Evolutionary conservation across 2,113 vertebrate genomes (phyloP).

Genomic region (Ondatra zibethicus): DNA sequence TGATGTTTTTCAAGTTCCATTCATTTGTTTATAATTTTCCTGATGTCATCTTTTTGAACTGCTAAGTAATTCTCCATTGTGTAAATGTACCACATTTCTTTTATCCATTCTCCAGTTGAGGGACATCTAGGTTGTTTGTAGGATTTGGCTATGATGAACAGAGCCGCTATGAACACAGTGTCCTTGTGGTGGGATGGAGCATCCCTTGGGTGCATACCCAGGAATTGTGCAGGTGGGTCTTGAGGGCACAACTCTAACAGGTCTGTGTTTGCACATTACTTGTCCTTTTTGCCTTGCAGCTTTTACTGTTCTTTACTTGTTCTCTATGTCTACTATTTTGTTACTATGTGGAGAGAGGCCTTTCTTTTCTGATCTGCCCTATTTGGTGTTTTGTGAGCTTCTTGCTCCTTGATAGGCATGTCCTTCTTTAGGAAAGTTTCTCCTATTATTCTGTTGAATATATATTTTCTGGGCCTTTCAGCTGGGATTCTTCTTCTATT

Average conservation of each 20-base stretch:
- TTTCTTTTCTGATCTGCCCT: background rate
- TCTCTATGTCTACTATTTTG: background rate
- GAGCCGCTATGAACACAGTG: background rate
- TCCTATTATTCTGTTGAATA: too few species aligned
- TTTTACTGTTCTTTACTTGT: background rate
- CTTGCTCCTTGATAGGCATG: background rate
- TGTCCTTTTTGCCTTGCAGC: background rate
- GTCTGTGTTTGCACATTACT: background rate
- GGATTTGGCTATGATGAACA: background rate
- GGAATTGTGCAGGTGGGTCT: background rate
- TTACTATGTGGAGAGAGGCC: background rate
- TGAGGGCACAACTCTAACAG: background rate
- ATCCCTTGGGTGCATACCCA: background rate
- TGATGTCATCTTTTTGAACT: background rate
- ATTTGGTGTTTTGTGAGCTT: background rate
- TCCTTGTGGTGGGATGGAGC: background rate
- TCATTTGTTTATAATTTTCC: background rate
- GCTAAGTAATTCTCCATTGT: background rate
- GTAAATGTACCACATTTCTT: background rate
- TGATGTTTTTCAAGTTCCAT: background rate
- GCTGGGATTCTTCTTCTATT: too few species aligned
- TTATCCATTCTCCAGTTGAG: background rate
- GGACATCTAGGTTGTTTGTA: background rate
- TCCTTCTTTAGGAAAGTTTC: background rate
- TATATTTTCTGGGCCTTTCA: too few species aligned